These are phyloP conservation scores for Drosophila santomea DNA, from an alignment of 1,140 invertebrate species.

Conservation along the genomic window DNA sequence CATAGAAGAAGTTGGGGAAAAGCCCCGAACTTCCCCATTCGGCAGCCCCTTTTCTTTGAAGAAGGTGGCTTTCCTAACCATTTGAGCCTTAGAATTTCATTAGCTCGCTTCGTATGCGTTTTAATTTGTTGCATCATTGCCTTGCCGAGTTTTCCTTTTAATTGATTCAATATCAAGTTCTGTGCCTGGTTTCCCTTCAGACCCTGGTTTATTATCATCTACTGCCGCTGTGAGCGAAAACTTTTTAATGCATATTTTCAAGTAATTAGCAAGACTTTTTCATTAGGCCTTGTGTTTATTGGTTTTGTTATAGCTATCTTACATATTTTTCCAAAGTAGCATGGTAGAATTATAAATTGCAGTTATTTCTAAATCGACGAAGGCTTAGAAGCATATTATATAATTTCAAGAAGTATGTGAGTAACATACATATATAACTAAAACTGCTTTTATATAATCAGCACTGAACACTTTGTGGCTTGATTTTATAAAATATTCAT, in stretches of 20 bases:
- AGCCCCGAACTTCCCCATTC: conserved; percentile 24
- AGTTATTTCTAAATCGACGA: too few species aligned
- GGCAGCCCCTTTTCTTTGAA: background rate
- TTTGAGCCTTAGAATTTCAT: conserved; percentile 66
- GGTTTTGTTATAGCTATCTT: conserved; percentile 3
- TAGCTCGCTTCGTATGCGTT: conserved; percentile 63
- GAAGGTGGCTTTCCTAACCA: conserved; percentile 18
- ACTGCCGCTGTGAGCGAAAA: conserved; percentile 29
- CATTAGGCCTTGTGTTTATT: conserved; percentile 23
- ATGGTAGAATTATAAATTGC: too few species aligned
- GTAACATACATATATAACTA: too few species aligned
- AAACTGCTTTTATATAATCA: too few species aligned
- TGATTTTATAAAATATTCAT: too few species aligned
- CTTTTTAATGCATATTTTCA: conserved; percentile 70
- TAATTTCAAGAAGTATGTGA: background rate
- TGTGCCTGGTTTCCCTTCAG: conserved; percentile 9
- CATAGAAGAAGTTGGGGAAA: conserved; percentile 12
- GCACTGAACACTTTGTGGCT: too few species aligned
- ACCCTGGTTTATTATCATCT: conserved; percentile 22
- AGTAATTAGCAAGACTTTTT: conserved; percentile 62
- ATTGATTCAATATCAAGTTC: conserved; percentile 69
- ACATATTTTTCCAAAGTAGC: too few species aligned
- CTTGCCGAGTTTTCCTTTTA: conserved; percentile 58
- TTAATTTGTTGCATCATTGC: conserved; percentile 81
- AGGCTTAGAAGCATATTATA: too few species aligned